phyloP scores from a whole-genome alignment of 1,140 invertebrate species.

The Plutomurus gul region DNA sequence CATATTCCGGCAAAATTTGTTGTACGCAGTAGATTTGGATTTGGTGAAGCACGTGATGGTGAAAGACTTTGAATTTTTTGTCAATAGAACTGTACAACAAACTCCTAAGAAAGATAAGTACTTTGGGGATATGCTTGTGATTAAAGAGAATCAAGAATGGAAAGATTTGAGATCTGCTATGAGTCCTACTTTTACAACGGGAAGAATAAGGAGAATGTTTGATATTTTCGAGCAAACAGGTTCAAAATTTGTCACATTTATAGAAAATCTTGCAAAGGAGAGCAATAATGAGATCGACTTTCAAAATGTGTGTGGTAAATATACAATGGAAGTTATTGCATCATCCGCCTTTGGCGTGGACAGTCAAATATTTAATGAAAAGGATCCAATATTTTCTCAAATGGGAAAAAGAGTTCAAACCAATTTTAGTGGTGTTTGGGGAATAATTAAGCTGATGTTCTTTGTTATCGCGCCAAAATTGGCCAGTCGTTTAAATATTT shows the following conservation, averaged over 20 bases:
- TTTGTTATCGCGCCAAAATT: not conserved
- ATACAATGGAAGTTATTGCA: slow-evolving; percentile 23
- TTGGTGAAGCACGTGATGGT: slow-evolving; percentile 59
- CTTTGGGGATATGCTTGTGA: slow-evolving; percentile 29
- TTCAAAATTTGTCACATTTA: slow-evolving; percentile 42
- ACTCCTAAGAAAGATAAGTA: not conserved
- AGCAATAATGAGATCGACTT: not conserved
- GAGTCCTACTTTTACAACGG: slow-evolving; percentile 64
- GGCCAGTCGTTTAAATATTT: not conserved
- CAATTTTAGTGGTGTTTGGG: not conserved
- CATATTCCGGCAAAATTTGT: slow-evolving; percentile 48
- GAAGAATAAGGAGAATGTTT: slow-evolving; percentile 54
- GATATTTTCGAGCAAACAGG: slow-evolving; percentile 59
- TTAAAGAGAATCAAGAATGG: slow-evolving; percentile 59
- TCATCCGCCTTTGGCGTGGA: slow-evolving; percentile 54
- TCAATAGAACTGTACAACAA: slow-evolving; percentile 18
- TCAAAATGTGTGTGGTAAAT: slow-evolving; percentile 47
- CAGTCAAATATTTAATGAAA: slow-evolving; percentile 9
- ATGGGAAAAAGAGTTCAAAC: not conserved
- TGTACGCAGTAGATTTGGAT: slow-evolving; percentile 59
- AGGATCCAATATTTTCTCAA: not conserved
- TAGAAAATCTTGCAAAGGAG: not conserved
- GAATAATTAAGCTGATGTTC: not conserved
- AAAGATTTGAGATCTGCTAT: slow-evolving; percentile 63
- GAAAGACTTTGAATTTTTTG: slow-evolving; percentile 59